These are phyloP conservation scores for Puma concolor DNA, from an alignment of 2,113 vertebrate species.

Conservation along the genomic window DNA sequence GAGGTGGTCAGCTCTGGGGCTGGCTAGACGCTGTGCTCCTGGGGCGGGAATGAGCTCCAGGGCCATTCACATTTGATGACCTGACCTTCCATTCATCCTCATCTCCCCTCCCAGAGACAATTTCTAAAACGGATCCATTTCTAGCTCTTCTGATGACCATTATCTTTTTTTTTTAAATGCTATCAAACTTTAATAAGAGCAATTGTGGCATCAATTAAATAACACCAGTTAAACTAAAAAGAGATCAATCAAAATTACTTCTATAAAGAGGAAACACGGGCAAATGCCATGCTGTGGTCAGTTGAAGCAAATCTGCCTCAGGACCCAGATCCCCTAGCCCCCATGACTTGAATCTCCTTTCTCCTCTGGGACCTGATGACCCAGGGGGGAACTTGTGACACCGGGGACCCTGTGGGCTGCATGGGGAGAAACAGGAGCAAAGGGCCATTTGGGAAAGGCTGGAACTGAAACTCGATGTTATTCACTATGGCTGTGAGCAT, in stretches of 20 bases:
- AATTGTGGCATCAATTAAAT: background rate
- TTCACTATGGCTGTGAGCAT: background rate
- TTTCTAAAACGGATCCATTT: background rate
- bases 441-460: background rate
- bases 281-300: background rate
- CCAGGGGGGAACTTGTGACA: background rate
- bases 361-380: background rate
- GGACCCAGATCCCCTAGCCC: background rate
- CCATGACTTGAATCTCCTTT: background rate
- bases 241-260: background rate
- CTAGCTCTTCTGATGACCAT: background rate
- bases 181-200: conserved; percentile 1
- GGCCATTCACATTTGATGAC: no score
- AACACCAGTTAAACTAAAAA: background rate
- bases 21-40: background rate
- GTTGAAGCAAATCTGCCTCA: background rate
- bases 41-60: background rate
- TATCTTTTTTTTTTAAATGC: background rate
- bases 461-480: background rate
- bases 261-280: background rate
- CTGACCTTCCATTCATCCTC: background rate
- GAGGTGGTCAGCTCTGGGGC: background rate
- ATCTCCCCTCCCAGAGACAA: background rate
- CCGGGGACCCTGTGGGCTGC: background rate
- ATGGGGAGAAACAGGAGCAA: rapidly evolving